Evolutionary conservation across 2,113 vertebrate species (phyloP).

Genomic region (Eclectus roratus): DNA sequence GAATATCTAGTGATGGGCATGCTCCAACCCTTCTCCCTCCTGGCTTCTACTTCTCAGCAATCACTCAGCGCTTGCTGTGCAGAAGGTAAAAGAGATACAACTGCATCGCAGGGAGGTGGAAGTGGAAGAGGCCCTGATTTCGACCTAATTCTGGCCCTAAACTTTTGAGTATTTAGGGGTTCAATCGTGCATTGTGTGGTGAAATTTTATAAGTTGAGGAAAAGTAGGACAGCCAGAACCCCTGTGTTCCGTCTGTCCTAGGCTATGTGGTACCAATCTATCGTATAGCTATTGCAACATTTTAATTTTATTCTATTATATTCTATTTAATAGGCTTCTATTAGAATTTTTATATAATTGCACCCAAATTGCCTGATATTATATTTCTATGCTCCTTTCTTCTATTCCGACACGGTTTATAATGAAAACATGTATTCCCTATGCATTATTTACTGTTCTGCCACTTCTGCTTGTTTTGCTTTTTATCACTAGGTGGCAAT

Average conservation of each 20-base stretch:
- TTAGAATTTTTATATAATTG: not conserved
- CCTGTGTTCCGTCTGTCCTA: not conserved
- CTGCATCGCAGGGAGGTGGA: not conserved
- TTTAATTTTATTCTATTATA: not conserved
- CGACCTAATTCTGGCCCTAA: accelerated
- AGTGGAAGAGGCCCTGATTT: not conserved
- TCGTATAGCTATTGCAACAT: not conserved
- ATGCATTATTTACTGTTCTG: not conserved
- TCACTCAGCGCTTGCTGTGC: not conserved
- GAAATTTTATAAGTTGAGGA: not conserved
- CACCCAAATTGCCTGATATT: not conserved
- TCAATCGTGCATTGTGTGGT: not conserved
- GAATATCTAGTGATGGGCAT: not conserved
- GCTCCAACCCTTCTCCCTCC: not conserved
- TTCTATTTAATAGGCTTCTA: not conserved
- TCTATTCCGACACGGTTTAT: not conserved
- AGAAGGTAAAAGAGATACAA: not conserved
- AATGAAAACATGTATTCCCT: not conserved
- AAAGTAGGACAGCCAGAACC: not conserved
- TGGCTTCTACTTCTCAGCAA: not conserved
- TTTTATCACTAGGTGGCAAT: constrained; percentile 64
- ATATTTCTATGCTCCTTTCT: not conserved
- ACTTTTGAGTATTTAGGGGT: not conserved
- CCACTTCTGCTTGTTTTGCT: not conserved
- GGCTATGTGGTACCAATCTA: not conserved